Conservation (phyloP, 2,113 vertebrate species). For the Chroicocephalus ridibundus region DNA sequence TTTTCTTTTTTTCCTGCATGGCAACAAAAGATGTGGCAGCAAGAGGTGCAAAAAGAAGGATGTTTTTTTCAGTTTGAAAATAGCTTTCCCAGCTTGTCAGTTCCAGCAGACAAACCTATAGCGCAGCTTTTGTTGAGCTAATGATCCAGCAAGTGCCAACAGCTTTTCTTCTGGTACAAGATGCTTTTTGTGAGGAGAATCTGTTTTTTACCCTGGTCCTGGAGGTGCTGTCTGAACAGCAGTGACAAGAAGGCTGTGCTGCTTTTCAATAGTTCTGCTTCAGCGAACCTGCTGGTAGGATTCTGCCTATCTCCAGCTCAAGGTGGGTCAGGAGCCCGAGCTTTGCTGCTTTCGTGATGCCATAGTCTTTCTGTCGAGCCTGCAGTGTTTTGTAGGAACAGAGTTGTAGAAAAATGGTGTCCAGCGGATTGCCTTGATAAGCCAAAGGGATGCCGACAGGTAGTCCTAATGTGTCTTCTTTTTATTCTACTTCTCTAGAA, state of each 20-base stretch:
- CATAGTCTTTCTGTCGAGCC: rapidly evolving
- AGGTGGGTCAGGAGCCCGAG: background rate
- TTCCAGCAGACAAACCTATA: background rate
- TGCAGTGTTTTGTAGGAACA: background rate
- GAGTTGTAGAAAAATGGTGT: background rate
- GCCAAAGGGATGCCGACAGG: background rate
- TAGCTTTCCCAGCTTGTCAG: background rate
- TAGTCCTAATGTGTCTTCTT: background rate
- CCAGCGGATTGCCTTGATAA: background rate
- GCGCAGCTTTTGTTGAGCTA: background rate
- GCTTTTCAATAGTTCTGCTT: background rate
- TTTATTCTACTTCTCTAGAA: background rate
- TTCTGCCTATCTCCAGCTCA: background rate
- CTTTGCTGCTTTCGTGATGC: background rate
- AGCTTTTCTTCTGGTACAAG: background rate
- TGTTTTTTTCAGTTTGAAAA: background rate
- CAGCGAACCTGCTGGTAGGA: background rate
- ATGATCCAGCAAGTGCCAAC: background rate
- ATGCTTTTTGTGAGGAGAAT: background rate
- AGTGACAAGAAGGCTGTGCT: background rate
- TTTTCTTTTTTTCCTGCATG: background rate
- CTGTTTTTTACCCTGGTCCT: background rate
- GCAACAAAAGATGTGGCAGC: background rate
- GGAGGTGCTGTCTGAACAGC: background rate
- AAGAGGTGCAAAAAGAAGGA: background rate